phyloP scores from a whole-genome alignment of 2,113 vertebrate species.

The Zosterops japonicus region DNA sequence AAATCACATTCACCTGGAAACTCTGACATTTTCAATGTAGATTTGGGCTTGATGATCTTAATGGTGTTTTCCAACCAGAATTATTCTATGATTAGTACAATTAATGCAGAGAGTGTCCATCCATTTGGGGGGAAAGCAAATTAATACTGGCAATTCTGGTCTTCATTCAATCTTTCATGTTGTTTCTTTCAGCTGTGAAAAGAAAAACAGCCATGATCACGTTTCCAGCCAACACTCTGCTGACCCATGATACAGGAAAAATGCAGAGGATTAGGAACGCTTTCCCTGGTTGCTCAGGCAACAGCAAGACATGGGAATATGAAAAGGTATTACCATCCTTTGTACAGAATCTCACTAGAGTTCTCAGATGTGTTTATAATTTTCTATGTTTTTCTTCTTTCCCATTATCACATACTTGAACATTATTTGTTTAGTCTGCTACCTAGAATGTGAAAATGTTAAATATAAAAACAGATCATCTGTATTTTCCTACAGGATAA shows the following conservation, averaged over 20 bases:
- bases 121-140: not conserved
- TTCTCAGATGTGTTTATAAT: not conserved
- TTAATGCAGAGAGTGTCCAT: not conserved
- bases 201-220: not conserved
- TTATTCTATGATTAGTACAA: not conserved
- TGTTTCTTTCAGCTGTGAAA: not conserved
- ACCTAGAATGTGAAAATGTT: not conserved
- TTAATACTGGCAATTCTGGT: not conserved
- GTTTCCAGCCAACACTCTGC: not conserved
- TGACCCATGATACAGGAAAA: not conserved
- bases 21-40: not conserved
- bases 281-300: not conserved
- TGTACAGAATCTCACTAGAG: not conserved
- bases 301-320: not conserved
- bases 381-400: not conserved
- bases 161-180: not conserved
- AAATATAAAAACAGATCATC: not conserved
- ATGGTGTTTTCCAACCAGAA: not conserved
- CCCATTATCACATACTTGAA: not conserved
- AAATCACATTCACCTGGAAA: not conserved
- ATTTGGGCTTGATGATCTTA: not conserved
- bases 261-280: not conserved
- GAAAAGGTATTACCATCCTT: not conserved
- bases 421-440: not conserved
- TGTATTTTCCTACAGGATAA: not conserved